Conservation (phyloP, 2,888 invertebrate species). For the Apotomis capreana region DNA sequence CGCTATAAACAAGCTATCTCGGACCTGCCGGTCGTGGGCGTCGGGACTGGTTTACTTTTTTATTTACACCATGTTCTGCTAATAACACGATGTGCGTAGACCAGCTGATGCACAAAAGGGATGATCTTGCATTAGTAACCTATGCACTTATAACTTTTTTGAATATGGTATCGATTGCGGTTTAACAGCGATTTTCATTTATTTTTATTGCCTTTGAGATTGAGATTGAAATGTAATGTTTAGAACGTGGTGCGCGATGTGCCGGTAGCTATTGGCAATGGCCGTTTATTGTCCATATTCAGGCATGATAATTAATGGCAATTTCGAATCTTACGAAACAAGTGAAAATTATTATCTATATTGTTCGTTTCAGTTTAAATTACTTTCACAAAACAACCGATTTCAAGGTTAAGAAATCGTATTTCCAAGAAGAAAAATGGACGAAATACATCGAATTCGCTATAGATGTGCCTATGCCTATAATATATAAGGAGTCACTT, state of each 20-base stretch:
- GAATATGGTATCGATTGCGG: conserved; percentile 7
- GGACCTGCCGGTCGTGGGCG: conserved; percentile 56
- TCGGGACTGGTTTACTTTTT: conserved; percentile 37
- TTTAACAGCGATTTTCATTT: conserved; percentile 19
- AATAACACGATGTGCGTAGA: conserved; percentile 28
- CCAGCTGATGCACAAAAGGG: not conserved
- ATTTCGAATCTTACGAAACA: not conserved
- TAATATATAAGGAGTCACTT: too few species aligned
- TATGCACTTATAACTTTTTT: not conserved
- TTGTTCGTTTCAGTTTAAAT: too few species aligned
- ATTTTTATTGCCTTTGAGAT: conserved; percentile 24
- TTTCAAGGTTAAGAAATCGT: too few species aligned
- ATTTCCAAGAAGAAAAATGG: too few species aligned
- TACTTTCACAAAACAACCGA: too few species aligned
- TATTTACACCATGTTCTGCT: conserved; percentile 28
- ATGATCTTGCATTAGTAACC: not conserved
- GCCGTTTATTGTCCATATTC: not conserved
- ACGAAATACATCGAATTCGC: too few species aligned
- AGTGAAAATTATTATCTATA: not conserved
- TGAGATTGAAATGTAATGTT: conserved; percentile 39
- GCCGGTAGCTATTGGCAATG: not conserved
- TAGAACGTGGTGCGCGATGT: conserved; percentile 4
- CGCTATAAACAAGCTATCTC: conserved; percentile 61
- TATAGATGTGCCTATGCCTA: too few species aligned
- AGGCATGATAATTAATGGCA: conserved; percentile 12